Evolutionary conservation across 1,140 invertebrate species (phyloP).

Genomic region (Octopus bimaculoides): DNA sequence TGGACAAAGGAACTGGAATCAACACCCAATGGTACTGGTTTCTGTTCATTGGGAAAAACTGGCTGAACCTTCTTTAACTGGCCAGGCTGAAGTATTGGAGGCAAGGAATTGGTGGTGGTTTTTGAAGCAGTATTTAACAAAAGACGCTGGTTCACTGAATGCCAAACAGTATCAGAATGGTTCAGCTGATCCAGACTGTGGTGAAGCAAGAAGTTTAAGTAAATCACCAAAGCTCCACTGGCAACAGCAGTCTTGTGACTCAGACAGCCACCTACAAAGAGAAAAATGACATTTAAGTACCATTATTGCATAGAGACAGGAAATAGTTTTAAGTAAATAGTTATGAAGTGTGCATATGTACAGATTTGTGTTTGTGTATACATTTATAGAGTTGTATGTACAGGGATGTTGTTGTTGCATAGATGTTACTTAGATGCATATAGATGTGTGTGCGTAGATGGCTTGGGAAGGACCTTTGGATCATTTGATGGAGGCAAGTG

Average conservation of each 20-base stretch:
- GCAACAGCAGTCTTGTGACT: conserved; percentile 51
- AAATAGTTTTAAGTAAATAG: no score
- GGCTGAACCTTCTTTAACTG: neutral
- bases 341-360: no score
- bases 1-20: neutral
- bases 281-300: neutral
- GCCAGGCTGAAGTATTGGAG: neutral
- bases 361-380: no score
- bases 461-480: no score
- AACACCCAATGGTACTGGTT: neutral
- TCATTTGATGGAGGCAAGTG: no score
- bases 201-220: conserved; percentile 45
- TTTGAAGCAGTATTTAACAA: conserved; percentile 5
- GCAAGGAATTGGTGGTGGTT: neutral
- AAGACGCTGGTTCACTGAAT: neutral
- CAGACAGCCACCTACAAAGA: conserved; percentile 46
- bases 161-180: neutral
- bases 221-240: conserved; percentile 45
- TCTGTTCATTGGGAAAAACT: neutral
- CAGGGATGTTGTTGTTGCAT: no score
- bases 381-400: no score
- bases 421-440: no score
- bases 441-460: no score
- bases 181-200: conserved; percentile 19
- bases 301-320: no score